Evolutionary conservation across 2,113 vertebrate genomes (phyloP).

Genomic region (Lagopus leucura): DNA sequence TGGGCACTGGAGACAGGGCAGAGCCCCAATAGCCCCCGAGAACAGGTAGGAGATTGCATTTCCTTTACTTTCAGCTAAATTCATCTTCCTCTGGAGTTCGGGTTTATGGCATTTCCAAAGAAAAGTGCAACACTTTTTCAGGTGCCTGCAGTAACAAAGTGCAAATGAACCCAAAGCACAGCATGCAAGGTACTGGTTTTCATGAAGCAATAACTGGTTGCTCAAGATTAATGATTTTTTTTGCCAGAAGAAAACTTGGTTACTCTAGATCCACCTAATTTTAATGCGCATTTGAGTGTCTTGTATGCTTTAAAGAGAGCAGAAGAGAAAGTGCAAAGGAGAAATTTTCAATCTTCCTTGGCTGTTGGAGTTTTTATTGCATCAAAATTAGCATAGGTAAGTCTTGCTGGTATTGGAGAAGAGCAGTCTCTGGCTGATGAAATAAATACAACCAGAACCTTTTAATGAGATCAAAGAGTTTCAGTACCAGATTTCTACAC

Average conservation of each 20-base stretch:
- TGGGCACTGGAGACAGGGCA: constrained; percentile 86
- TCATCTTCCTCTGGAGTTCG: neutral
- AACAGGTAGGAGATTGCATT: constrained; percentile 60
- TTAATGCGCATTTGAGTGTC: neutral
- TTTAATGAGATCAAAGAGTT: neutral
- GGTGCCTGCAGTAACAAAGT: neutral
- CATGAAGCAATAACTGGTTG: neutral
- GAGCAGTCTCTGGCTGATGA: neutral
- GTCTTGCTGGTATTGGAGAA: neutral
- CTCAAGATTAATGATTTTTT: neutral
- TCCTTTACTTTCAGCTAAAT: accelerated
- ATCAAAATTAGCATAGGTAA: neutral
- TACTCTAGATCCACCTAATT: neutral
- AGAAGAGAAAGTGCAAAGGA: neutral
- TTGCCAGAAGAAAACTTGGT: neutral
- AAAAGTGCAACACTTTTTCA: neutral
- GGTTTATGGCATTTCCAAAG: neutral
- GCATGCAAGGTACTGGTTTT: neutral
- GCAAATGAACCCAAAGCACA: neutral
- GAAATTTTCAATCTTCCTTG: neutral
- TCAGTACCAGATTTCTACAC: too few species aligned
- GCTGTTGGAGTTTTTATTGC: neutral
- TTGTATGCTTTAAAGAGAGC: neutral
- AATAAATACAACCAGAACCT: neutral
- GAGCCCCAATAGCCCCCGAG: constrained; percentile 91